Base-by-base conservation (phyloP, 2,113 vertebrate species). In the Prietella phreatophila region DNA sequence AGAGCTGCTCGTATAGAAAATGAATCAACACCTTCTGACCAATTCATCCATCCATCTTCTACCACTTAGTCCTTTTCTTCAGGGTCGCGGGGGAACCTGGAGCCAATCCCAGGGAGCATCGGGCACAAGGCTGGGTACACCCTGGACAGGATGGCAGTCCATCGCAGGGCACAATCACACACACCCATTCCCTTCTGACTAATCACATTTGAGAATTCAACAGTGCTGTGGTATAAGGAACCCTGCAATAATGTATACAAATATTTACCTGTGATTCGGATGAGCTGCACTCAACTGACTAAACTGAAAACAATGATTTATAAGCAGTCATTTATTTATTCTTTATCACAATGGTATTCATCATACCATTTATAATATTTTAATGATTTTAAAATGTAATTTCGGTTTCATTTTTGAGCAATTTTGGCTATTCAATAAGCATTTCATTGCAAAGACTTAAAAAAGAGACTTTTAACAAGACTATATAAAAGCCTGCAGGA, bases 181-280 rank as follows among this genome's bases (percentile, higher is more conserved):
- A n/a, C n/a, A n/a, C n/a, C n/a, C n/a, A n/a, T n/a, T n/a, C n/a
- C 9, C 14, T 58, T 82, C 50, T 22, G n/a, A 10, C 55, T 30
- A 82, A 56, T 82, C 33, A 39, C 25, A 60, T 60, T 60, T 1
- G 19, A 11, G 7, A 30, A 73, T 10, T 73, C 17, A 73, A 73
- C 30, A 69, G 30, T 0, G 1, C n/a, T 30, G 67, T 71, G 8
- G 33, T 42, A 76, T 87, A 89, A 92, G 92, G 91, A 84, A 90
- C 91, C 30, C 83, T 91, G 76, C 89, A 84, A 93, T 91, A 50
- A 10, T 50, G 9, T 47, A 93, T 91, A 93, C 91, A 93, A 91
- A 95, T 92, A 92, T 93, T 92, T 47, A 75, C 39, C 39, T 75
- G 8, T 87, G 89, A 92, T 87, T 93, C 87, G 73, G 91, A 84